These are phyloP conservation scores for Otolemur garnettii DNA, from an alignment of 2,113 vertebrate genomes.

Conservation along the genomic window DNA sequence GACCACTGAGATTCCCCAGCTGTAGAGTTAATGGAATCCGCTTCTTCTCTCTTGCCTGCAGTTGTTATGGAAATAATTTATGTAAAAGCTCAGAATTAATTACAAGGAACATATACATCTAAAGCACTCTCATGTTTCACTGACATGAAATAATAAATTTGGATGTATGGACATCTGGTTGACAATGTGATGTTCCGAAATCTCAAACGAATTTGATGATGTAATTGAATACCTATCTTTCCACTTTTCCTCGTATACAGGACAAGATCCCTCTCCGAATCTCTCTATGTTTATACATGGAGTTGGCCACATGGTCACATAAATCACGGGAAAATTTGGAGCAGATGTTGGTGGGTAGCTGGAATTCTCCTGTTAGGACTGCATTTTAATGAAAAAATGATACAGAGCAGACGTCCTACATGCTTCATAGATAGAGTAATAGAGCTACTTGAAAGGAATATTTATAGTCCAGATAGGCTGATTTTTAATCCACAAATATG, in stretches of 20 bases:
- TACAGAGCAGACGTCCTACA: conserved; percentile 71
- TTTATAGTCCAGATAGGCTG: conserved; percentile 69
- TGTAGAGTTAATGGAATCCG: background rate
- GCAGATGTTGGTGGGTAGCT: conserved; percentile 77
- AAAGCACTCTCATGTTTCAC: conserved; percentile 18
- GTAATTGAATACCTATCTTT: conserved; percentile 62
- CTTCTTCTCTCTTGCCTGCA: background rate
- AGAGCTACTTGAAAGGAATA: conserved; percentile 78
- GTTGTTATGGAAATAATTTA: conserved; percentile 15
- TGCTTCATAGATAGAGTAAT: conserved; percentile 75
- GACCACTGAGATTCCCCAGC: background rate
- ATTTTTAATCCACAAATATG: conserved; percentile 72
- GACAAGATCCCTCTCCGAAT: conserved; percentile 30
- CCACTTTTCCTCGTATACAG: conserved; percentile 22
- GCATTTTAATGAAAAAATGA: conserved; percentile 71
- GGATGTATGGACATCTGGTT: conserved; percentile 61
- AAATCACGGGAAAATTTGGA: conserved; percentile 77
- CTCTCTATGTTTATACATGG: conserved; percentile 8
- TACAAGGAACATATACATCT: conserved; percentile 32
- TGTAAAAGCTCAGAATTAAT: conserved; percentile 51
- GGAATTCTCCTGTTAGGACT: conserved; percentile 67
- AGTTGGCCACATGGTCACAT: conserved; percentile 56
- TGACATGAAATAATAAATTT: background rate
- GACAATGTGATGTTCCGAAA: conserved; percentile 22
- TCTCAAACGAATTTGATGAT: conserved; percentile 48